Evolutionary conservation across 2,113 vertebrate genomes (phyloP), one percentile per base, ranked within the genome.

Genomic region (Echinops telfairi): DNA sequence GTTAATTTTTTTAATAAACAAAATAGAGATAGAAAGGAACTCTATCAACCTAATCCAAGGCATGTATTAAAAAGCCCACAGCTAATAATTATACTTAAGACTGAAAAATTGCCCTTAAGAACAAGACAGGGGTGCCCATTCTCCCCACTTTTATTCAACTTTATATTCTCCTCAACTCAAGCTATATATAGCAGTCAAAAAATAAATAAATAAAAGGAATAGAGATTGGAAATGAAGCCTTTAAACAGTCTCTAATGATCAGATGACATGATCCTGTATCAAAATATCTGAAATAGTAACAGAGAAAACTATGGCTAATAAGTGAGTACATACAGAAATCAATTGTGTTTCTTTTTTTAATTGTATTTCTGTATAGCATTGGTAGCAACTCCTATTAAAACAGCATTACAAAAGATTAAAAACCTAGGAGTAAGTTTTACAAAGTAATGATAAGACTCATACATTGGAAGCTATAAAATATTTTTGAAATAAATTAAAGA

Each of bases 301-400:
- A 66, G 10, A 66, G 10, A 66, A 27, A 66, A 27, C 62, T 27
- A 66, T 9, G 9, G 1, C 25, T 66, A 25, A 27, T 27, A 66
- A 66, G 62, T 82, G n/a, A 83, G n/a, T 77, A 77, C 68, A 66
- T 83, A 64, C 29, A 88, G 57, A 88, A 93, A 58, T 77, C 58
- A 88, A 22, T 20, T 86, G n/a, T n/a, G n/a, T n/a, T n/a, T n/a
- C n/a, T n/a, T n/a, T n/a, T n/a, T n/a, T n/a, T n/a, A n/a, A n/a
- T n/a, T n/a, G 7, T 88, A 58, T 93, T 31, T 57, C 68, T 71
- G 83, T 83, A 68, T 11, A 60, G 15, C 58, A 60, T 14, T 60
- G 33, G 53, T 68, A 83, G 58, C 40, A 88, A 88, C 43, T 78
- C n/a, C 70, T 83, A 93, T 77, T 88, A 83, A 3, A 88, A n/a